Base-by-base conservation (phyloP, 2,113 vertebrate species). In the Anolis sagrei region DNA sequence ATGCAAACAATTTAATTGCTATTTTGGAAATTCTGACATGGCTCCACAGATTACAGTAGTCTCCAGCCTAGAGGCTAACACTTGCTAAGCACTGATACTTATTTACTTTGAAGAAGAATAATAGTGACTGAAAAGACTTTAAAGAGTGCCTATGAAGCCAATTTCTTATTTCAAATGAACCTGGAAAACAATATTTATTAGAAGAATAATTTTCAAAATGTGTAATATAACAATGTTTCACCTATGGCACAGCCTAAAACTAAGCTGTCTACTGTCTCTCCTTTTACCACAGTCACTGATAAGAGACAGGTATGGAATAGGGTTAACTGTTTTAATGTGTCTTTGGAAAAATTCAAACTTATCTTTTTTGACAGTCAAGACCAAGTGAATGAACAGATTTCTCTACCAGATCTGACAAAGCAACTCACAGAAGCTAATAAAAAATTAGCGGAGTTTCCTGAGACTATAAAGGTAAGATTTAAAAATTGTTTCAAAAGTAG, bases 351-450 rank as follows among this genome's bases (percentile, higher is more conserved):
- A n/a, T 51, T 54, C 87, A 77, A 92, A 72, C n/a, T 58, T 58
- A 89, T 92, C 68, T 88, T 54, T 91, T 54, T 91, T 91, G 89
- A 76, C 90, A 97, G 86, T 87, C 91, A 94, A 89, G 93, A 93
- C 87, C 94, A 94, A 89, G 44, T 68, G 76, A 93, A 88, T 54
- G 93, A 96, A 34, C 86, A 87, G 0, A 76, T 97, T 21, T 96
- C 97, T 6, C 94, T 99, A 75, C 92, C 97, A 34, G 96, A 96
- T 73, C 91, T 99, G 94, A 98, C 97, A 0, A 89, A 95, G 76
- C 96, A 95, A 90, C 96, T 99, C 88, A 91, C 97, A 0, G 93
- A 96, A 82, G 95, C 95, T 1, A 97, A 98, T 92, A 94, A 97
- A 82, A 95, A 92, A 87, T 94, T 98, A 82, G 95, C 95, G 1